Evolutionary conservation across 2,888 invertebrate genomes (phyloP).

Genomic region (Helobdella robusta): DNA sequence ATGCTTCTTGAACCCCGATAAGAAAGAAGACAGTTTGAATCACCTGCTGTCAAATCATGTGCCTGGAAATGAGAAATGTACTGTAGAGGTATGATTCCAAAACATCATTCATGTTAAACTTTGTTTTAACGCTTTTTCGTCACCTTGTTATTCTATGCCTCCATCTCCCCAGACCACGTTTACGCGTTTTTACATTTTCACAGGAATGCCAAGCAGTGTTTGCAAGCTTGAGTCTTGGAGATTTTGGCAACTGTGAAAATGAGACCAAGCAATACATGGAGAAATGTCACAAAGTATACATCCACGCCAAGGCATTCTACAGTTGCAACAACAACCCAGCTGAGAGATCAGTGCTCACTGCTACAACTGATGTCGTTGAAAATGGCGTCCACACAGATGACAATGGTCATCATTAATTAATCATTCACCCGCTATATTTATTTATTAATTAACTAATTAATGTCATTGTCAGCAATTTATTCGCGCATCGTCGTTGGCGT

Average conservation of each 20-base stretch:
- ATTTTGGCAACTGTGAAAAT: slow-evolving; percentile 62
- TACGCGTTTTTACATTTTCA: neutral
- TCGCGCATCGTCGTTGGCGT: too few species aligned
- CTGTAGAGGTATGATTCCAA: neutral
- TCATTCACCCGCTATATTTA: too few species aligned
- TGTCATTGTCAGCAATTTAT: too few species aligned
- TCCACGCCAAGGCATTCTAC: slow-evolving; percentile 61
- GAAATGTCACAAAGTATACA: slow-evolving; percentile 66
- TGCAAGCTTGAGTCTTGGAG: slow-evolving; percentile 66
- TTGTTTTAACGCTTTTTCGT: neutral
- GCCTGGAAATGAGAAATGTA: slow-evolving; percentile 7
- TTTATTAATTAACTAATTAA: too few species aligned
- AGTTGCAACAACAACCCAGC: too few species aligned
- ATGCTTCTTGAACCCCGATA: slow-evolving; percentile 2
- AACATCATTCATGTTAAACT: neutral
- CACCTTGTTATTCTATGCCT: neutral
- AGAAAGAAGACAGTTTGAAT: slow-evolving; percentile 7
- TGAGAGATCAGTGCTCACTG: too few species aligned
- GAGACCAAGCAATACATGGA: slow-evolving; percentile 62
- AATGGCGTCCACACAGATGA: neutral
- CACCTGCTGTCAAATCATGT: slow-evolving; percentile 2
- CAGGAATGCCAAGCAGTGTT: slow-evolving; percentile 53
- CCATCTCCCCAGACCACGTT: too few species aligned
- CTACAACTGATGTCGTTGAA: too few species aligned
- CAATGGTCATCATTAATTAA: too few species aligned